Base-by-base conservation (phyloP, 1,140 invertebrate species). In the Eulimnadia texana region DNA sequence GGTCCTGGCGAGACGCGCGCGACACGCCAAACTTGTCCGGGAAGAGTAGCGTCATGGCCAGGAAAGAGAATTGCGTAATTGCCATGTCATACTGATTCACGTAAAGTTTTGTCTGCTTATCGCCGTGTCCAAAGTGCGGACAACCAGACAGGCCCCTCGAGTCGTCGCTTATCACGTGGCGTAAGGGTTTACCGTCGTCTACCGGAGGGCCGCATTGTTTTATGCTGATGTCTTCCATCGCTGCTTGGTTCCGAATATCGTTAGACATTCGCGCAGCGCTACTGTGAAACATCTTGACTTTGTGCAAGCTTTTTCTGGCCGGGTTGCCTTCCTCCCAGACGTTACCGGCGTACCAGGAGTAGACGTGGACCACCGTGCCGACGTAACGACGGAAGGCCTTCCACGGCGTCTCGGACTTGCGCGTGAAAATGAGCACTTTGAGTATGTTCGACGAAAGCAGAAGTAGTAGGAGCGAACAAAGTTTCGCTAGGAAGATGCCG, bases 41-140 rank as follows among this genome's bases (percentile, higher is more conserved):
- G 49, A 80, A 80, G 3, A 87, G 63, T 0, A 90, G 66, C 0
- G 82, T 77, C 55, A 84, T 82, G 1, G 89, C 90, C 65, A 93
- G 82, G 67, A 95, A 94, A 10, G 86, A 87, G 66, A 88, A 90
- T 69, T 88, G 86, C 0, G 91, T 90, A 1, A 92, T 67, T 0
- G 82, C 83, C 80, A 94, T 82, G 64, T 93, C 89, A 62, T 82
- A 78, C 71, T 95, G 33, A 16, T 42, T 42, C 33, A 42, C 33
- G 33, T 42, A 42, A 6, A 42, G 33, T 6, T 16, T 42, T 16
- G 33, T 9, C 6, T 42, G 6, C 16, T 42, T 42, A 42, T 16
- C 33, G 33, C n/a, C n/a, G n/a, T n/a, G n/a, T n/a, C n/a, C n/a
- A n/a, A n/a, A n/a, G n/a, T n/a, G n/a, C n/a, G n/a, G n/a, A 54